Evolutionary conservation across 2,888 invertebrate genomes (phyloP).

Genomic region (Ephialtes manifestator): DNA sequence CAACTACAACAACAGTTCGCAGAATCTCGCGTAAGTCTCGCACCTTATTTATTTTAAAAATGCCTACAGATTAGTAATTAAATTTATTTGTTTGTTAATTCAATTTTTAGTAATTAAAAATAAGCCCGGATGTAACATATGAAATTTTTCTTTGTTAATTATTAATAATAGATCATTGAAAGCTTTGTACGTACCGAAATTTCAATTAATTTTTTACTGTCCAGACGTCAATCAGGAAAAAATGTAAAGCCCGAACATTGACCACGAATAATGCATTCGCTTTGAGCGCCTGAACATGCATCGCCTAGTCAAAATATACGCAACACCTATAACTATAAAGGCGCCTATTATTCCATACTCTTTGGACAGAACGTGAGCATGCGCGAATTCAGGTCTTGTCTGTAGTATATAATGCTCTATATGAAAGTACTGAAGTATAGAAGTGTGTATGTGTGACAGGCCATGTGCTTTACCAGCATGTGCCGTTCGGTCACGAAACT

Average conservation of each 20-base stretch:
- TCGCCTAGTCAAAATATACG: background rate
- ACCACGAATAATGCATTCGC: background rate
- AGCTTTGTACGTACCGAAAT: no score
- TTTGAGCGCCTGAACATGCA: constrained; percentile 4
- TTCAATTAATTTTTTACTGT: background rate
- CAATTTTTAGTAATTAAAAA: no score
- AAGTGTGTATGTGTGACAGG: background rate
- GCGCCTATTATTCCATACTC: constrained; percentile 45
- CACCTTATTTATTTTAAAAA: no score
- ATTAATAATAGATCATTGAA: no score
- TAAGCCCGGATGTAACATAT: no score
- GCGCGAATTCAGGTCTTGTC: constrained; percentile 38
- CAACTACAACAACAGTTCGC: no score
- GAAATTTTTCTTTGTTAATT: no score
- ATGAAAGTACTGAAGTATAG: background rate
- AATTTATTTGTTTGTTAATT: no score
- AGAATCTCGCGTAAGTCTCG: no score
- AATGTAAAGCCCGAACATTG: background rate
- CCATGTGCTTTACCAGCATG: background rate
- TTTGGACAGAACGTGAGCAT: constrained; percentile 41
- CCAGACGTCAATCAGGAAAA: background rate
- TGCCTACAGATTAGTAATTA: no score
- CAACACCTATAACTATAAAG: background rate
- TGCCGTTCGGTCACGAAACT: constrained; percentile 63
- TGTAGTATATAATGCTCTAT: background rate